These are phyloP conservation scores for Palythoa caribaeorum DNA, from an alignment of 92 coral and sea anemone genomes.

Conservation along the genomic window DNA sequence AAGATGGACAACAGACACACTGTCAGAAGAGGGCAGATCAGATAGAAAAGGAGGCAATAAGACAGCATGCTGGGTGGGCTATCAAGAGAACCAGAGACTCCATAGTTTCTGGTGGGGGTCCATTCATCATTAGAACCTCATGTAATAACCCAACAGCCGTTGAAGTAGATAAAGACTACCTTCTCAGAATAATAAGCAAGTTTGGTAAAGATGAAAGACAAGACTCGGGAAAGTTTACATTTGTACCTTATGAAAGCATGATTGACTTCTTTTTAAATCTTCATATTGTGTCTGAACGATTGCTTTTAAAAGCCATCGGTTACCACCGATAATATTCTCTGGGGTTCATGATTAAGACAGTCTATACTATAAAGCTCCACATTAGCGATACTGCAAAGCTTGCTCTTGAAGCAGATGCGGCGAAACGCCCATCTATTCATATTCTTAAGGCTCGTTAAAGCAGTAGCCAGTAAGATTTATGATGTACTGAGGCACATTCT, in stretches of 20 bases:
- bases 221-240: conserved; percentile 47
- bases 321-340: too few relatives aligned
- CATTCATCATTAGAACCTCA: background rate
- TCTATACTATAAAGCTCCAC: too few relatives aligned
- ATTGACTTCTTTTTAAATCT: conserved; percentile 42
- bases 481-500: too few relatives aligned
- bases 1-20: background rate
- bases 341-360: too few relatives aligned
- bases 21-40: conserved; percentile 1
- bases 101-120: background rate
- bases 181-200: background rate
- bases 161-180: background rate
- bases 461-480: too few relatives aligned
- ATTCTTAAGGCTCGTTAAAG: too few relatives aligned
- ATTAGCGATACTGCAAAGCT: too few relatives aligned
- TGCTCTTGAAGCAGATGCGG: too few relatives aligned
- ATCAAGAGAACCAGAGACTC: conserved; percentile 24
- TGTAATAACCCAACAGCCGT: background rate
- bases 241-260: conserved; percentile 38
- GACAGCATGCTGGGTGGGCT: conserved; percentile 22
- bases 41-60: conserved; percentile 23
- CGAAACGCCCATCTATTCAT: too few relatives aligned
- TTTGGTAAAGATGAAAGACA: conserved; percentile 54
- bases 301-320: background rate
- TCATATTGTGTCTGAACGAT: conserved; percentile 27